phyloP scores from a whole-genome alignment of 2,888 invertebrate species.

The Kryphioiulus occultus region DNA sequence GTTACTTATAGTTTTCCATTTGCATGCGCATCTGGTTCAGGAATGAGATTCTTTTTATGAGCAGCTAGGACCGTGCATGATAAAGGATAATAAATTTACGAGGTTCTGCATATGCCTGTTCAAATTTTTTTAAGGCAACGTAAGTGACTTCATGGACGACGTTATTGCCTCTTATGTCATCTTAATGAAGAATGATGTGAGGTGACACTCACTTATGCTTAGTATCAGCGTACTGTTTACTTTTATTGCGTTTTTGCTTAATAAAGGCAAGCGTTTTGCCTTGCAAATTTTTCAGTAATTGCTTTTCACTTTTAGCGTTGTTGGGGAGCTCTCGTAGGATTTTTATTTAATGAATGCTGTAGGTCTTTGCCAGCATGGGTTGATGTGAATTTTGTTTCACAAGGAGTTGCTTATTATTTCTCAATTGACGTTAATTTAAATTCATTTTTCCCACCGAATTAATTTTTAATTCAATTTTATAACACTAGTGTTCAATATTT shows the following conservation, averaged over 20 bases:
- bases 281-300: background rate
- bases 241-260: slow-evolving; percentile 8
- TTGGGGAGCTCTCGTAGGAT: background rate
- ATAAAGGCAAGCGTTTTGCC: background rate
- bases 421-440: background rate
- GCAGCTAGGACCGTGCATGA: background rate
- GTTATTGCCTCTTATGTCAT: background rate
- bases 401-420: background rate
- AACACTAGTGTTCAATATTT: too few species aligned
- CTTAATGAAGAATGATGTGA: slow-evolving; percentile 8
- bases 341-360: slow-evolving; percentile 1
- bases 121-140: background rate
- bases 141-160: background rate
- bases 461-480: too few species aligned
- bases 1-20: too few species aligned
- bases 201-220: background rate
- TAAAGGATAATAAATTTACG: background rate
- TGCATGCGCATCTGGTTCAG: background rate
- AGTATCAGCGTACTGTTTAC: background rate
- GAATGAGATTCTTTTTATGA: background rate
- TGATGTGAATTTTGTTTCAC: background rate
- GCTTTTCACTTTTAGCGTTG: background rate
- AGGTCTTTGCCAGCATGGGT: background rate
- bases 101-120: background rate
- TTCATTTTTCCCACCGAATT: background rate